Evolutionary conservation across 2,888 invertebrate species (phyloP).

Genomic region (Dryobota labecula): DNA sequence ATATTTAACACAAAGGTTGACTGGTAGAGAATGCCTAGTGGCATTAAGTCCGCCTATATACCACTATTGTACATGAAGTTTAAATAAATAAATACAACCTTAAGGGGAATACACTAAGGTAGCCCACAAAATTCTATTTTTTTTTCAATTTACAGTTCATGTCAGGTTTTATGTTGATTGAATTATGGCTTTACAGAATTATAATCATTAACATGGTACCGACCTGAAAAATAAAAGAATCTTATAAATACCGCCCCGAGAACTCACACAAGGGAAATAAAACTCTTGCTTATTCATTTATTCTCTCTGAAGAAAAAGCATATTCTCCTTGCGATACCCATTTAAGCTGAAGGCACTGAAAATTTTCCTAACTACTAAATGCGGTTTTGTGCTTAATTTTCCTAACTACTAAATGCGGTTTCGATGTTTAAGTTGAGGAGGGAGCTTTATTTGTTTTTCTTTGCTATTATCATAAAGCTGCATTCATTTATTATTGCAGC

Average conservation of each 20-base stretch:
- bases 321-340: constrained; percentile 30
- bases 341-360: constrained; percentile 53
- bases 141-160: too few species aligned
- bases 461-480: constrained; percentile 18
- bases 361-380: constrained; percentile 52
- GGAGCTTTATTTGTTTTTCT: constrained; percentile 37
- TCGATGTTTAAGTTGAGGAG: constrained; percentile 36
- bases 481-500: constrained; percentile 6
- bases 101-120: too few species aligned
- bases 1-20: too few species aligned
- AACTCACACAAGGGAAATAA: background rate
- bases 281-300: constrained; percentile 22
- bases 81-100: too few species aligned
- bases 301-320: constrained; percentile 40
- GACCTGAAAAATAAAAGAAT: background rate
- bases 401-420: constrained; percentile 47
- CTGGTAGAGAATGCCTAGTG: too few species aligned
- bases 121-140: too few species aligned
- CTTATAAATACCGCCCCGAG: background rate
- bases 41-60: too few species aligned
- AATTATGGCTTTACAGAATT: too few species aligned
- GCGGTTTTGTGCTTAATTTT: constrained; percentile 48
- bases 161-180: too few species aligned
- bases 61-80: too few species aligned
- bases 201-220: background rate